A percentile compares a stretch with the other conserved stretches of the same genome.
These are phyloP conservation scores for Beaufortia kweichowensis DNA, from an alignment of 2,113 vertebrate genomes.

Conservation along the genomic window DNA sequence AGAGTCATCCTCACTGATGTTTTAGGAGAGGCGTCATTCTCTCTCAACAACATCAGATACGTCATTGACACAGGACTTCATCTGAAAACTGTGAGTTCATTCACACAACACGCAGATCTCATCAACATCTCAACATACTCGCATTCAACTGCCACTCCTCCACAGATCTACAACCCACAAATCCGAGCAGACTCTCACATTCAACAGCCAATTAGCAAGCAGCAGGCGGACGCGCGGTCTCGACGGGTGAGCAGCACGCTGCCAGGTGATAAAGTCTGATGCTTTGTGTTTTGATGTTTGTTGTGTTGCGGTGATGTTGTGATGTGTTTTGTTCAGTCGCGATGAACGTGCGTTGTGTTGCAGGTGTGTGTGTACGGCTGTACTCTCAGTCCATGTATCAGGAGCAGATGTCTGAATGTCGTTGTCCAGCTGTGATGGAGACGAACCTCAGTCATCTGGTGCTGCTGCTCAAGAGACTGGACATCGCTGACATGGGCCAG, in stretches of 20 bases:
- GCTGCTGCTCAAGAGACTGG: constrained; percentile 82
- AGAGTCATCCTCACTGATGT: constrained; percentile 81
- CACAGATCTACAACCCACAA: constrained; percentile 89
- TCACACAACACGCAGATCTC: neutral
- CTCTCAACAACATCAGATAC: constrained; percentile 77
- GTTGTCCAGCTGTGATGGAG: constrained; percentile 79
- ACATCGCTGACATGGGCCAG: constrained; percentile 84
- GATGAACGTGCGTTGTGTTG: neutral
- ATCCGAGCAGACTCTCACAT: constrained; percentile 91
- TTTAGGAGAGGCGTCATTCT: constrained; percentile 88
- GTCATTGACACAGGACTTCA: constrained; percentile 89
- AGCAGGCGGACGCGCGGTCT: constrained; percentile 84
- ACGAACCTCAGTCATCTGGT: constrained; percentile 85
- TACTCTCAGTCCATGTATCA: constrained; percentile 80
- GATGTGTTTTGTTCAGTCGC: too few species aligned
- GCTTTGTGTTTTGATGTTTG: too few species aligned
- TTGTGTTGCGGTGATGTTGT: too few species aligned
- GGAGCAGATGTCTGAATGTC: constrained; percentile 70
- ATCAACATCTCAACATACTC: neutral
- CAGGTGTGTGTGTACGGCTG: constrained; percentile 88
- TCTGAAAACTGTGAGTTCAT: constrained; percentile 86
- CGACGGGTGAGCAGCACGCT: constrained; percentile 74
- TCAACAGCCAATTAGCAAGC: constrained; percentile 85
- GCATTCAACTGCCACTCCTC: neutral
- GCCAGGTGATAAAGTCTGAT: constrained; percentile 68